phyloP scores from a whole-genome alignment of 2,888 invertebrate genomes.

The Dynastes grantii region DNA sequence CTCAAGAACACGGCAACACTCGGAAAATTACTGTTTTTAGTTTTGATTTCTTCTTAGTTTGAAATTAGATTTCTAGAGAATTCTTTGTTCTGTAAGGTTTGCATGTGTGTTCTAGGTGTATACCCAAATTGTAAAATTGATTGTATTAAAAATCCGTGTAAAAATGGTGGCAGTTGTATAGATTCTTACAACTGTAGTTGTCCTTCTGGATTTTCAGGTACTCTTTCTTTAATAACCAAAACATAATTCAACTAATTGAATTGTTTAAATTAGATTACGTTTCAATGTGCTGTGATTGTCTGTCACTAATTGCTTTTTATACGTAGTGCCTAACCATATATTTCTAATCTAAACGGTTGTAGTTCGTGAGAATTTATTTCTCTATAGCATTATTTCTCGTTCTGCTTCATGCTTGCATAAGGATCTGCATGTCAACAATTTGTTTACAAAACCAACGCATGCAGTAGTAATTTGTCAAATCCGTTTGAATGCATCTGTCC shows the following conservation, averaged over 20 bases:
- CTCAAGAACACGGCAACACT: too few species aligned
- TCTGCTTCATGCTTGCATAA: conserved; percentile 55
- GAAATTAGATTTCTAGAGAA: conserved; percentile 26
- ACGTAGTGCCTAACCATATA: not conserved
- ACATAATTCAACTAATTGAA: not conserved
- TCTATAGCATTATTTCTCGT: not conserved
- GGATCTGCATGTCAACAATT: conserved; percentile 64
- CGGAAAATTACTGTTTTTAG: conserved; percentile 13
- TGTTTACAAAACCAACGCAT: conserved; percentile 67
- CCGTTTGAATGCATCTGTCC: conserved; percentile 65
- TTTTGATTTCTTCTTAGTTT: not conserved
- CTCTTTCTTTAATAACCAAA: conserved; percentile 51
- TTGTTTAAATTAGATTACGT: not conserved
- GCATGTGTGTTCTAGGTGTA: conserved; percentile 57
- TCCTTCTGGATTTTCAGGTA: conserved; percentile 81
- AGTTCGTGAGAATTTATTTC: not conserved
- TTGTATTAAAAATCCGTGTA: conserved; percentile 82
- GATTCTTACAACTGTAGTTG: conserved; percentile 81
- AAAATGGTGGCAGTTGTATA: conserved; percentile 82
- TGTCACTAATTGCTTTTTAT: conserved; percentile 12
- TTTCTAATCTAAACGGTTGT: not conserved
- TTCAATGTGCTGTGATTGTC: conserved; percentile 4
- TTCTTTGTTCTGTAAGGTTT: not conserved
- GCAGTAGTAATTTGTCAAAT: conserved; percentile 71
- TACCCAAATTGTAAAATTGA: conserved; percentile 63